Evolutionary conservation across 92 coral and sea anemone genomes (phyloP).

Genomic region (Phenganax stokvisi): DNA sequence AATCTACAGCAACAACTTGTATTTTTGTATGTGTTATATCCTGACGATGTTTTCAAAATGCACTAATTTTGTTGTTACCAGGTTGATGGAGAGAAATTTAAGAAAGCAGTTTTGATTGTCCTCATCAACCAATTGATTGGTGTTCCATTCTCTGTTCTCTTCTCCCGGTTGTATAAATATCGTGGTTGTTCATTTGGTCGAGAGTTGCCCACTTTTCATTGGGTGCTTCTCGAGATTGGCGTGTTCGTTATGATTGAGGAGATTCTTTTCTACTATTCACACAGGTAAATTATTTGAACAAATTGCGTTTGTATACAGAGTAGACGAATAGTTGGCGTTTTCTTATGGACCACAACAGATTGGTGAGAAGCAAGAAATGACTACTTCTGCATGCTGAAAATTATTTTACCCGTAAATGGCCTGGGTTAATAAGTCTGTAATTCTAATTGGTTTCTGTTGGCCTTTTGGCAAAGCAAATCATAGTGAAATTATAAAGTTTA

Average conservation of each 20-base stretch:
- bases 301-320: background rate
- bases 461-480: too few relatives aligned
- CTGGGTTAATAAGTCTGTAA: too few relatives aligned
- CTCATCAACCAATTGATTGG: slow-evolving; percentile 69
- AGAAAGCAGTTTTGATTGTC: slow-evolving; percentile 62
- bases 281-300: slow-evolving; percentile 60
- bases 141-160: slow-evolving; percentile 44
- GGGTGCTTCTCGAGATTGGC: slow-evolving; percentile 91
- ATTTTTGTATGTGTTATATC: background rate
- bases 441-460: too few relatives aligned
- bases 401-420: too few relatives aligned
- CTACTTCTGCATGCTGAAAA: too few relatives aligned
- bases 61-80: slow-evolving; percentile 15
- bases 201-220: slow-evolving; percentile 80
- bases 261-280: slow-evolving; percentile 83
- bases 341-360: too few relatives aligned
- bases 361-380: too few relatives aligned
- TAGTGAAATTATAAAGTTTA: too few relatives aligned
- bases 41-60: background rate
- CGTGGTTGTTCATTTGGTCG: slow-evolving; percentile 72
- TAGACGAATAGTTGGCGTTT: background rate
- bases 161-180: slow-evolving; percentile 49
- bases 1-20: background rate
- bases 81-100: slow-evolving; percentile 73
- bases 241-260: slow-evolving; percentile 76